Evolutionary conservation across 2,888 invertebrate species (phyloP).

Genomic region (Cephus sareptanus): DNA sequence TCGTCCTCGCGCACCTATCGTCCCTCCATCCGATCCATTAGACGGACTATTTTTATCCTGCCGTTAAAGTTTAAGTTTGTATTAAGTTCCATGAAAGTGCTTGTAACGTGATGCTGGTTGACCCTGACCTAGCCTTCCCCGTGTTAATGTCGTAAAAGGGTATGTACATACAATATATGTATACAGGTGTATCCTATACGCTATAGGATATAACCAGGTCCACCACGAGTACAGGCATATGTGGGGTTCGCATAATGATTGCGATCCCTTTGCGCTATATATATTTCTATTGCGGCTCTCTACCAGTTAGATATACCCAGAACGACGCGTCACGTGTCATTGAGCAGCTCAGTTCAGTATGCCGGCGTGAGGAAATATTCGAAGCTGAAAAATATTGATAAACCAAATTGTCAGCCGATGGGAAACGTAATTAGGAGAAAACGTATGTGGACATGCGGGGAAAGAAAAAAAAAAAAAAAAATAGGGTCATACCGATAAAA

Average conservation of each 20-base stretch:
- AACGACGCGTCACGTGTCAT: neutral
- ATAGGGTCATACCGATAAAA: neutral
- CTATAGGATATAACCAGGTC: neutral
- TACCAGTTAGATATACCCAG: neutral
- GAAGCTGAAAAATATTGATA: neutral
- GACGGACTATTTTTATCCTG: neutral
- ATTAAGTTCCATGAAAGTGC: neutral
- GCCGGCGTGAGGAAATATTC: neutral
- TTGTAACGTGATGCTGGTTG: slow-evolving; percentile 30
- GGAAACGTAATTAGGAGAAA: neutral
- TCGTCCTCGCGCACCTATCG: neutral
- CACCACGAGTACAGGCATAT: neutral
- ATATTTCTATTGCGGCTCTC: neutral
- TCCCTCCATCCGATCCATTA: neutral
- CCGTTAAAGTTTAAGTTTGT: neutral
- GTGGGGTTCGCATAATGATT: neutral
- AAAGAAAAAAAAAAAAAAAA: neutral
- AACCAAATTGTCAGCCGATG: neutral
- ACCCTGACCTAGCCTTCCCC: slow-evolving; percentile 47
- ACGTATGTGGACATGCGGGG: neutral
- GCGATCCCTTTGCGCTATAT: neutral
- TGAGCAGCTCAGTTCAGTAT: neutral
- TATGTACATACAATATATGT: neutral
- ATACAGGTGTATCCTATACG: neutral
- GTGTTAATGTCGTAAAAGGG: slow-evolving; percentile 45